phyloP scores from a whole-genome alignment of 2,113 vertebrate species.

The Nanger granti region DNA sequence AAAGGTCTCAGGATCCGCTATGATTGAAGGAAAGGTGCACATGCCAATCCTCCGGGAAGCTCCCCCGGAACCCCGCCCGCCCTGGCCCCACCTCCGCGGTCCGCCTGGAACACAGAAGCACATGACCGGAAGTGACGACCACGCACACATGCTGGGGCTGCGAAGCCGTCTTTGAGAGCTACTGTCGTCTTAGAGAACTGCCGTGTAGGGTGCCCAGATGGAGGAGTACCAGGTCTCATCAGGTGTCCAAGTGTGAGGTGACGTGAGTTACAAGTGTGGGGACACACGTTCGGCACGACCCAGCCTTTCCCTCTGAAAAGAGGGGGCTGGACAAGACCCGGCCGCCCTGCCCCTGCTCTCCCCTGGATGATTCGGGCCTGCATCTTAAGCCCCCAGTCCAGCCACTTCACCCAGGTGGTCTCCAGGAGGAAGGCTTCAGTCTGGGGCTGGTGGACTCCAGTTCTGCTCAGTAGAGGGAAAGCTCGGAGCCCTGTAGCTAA shows the following conservation, averaged over 20 bases:
- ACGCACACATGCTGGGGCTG: fast-evolving
- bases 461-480: too few species aligned
- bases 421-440: neutral
- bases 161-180: fast-evolving
- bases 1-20: neutral
- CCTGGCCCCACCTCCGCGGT: neutral
- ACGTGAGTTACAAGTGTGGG: neutral
- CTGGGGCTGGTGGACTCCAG: too few species aligned
- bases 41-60: fast-evolving
- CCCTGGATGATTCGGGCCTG: fast-evolving
- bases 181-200: too few species aligned
- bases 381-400: too few species aligned
- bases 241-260: too few species aligned
- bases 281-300: fast-evolving
- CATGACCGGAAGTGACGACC: neutral
- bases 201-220: too few species aligned
- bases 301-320: neutral
- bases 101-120: fast-evolving
- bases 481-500: too few species aligned
- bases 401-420: fast-evolving
- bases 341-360: fast-evolving
- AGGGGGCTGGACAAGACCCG: fast-evolving
- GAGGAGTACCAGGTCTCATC: too few species aligned
- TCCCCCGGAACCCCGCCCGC: fast-evolving
- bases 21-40: fast-evolving